Conservation (phyloP, 2,888 invertebrate genomes). For the Podabrus alpinus region DNA sequence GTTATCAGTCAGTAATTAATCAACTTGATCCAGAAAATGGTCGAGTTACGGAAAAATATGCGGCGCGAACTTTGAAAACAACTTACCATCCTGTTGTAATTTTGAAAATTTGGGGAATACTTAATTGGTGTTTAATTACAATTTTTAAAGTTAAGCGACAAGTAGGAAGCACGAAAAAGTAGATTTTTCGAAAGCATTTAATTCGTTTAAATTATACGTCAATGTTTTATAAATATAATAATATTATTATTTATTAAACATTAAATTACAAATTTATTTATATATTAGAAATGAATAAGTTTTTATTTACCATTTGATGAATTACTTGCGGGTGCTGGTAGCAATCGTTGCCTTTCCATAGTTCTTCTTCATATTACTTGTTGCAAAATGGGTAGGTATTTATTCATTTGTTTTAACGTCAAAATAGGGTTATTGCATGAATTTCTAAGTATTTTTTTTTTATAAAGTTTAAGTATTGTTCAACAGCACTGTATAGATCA, state of each 20-base stretch:
- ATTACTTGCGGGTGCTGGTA: background rate
- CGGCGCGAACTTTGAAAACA: background rate
- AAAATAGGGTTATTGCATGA: too few species aligned
- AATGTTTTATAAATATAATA: background rate
- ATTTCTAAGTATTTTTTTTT: too few species aligned
- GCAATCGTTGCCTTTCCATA: background rate
- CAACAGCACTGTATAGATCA: too few species aligned
- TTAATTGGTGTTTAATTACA: background rate
- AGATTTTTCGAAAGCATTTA: background rate
- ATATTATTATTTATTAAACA: too few species aligned
- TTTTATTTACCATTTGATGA: background rate
- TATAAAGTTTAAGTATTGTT: too few species aligned
- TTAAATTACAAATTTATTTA: too few species aligned
- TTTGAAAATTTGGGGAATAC: background rate
- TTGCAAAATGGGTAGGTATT: background rate
- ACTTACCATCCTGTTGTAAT: background rate
- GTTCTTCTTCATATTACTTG: background rate
- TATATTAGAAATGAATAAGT: background rate
- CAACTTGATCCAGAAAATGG: background rate
- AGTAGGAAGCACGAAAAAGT: background rate
- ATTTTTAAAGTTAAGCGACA: background rate
- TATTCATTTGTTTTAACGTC: background rate
- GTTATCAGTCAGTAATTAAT: background rate
- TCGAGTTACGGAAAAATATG: background rate
- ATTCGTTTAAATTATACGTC: background rate